Base-by-base conservation (phyloP, 2,888 invertebrate genomes). In the Drosophila anceps region DNA sequence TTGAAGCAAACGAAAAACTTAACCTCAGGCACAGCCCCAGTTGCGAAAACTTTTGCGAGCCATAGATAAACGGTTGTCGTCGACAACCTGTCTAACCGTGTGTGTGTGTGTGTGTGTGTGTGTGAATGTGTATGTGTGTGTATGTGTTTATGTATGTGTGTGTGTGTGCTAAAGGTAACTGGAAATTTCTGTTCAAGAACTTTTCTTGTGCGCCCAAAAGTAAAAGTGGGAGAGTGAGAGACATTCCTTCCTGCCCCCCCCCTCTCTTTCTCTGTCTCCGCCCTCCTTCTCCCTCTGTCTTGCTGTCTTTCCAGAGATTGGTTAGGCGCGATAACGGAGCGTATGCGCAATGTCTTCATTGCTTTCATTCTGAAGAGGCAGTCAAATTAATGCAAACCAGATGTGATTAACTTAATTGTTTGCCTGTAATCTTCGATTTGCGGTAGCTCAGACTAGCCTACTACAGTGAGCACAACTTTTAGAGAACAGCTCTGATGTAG, bases 1-100 rank as follows among this genome's bases (percentile, higher is more conserved):
- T 90, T 90, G 91, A 90, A 86, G 88, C 86, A 88, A 91, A 88
- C 86, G 91, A 82, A 88, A 90, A 89, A 91, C 88, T 83, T 90
- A 77, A 84, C 86, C 90, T 73, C 81, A 64, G 81, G 88, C 84
- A 69, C 61, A 59, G 69, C 27, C 43, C 54, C 39, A 60, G 65
- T 48, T 55, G 62, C 55, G 37, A 63, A 84, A 84, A 81, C 71
- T 87, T 84, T 75, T 70, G 66, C 65, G 50, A 50, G 79, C 69
- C 82, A 69, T 85, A 84, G 83, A 83, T 85, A 85, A 84, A 83
- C 79, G 85, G 63, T 73, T 81, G 81, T 81, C 82, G 82, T 82
- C 79, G 76, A 51, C 27, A 13, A 41, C 50, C 54, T 33, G 24
- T 50, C 46, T 31, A 15, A 18, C 12, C 12, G 51, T 39, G 41